Evolutionary conservation across 2,797 vertebrate genomes (phyloP).

Genomic region (Ispidina lecontei): DNA sequence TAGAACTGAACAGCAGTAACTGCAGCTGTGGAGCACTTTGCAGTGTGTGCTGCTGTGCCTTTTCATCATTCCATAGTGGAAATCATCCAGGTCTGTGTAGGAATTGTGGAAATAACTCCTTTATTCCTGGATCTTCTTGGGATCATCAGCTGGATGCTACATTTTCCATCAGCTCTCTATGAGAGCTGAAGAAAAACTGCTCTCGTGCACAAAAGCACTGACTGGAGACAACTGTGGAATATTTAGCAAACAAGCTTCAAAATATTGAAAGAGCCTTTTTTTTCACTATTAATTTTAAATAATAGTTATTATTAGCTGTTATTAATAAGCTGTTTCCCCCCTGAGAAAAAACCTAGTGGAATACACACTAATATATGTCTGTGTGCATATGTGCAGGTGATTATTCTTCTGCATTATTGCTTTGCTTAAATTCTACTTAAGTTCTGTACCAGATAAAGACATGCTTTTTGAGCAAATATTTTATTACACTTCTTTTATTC

Average conservation of each 20-base stretch:
- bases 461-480: not conserved
- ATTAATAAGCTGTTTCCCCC: not conserved
- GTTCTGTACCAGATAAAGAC: not conserved
- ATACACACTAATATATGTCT: not conserved
- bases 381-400: not conserved
- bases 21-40: not conserved
- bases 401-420: not conserved
- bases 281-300: not conserved
- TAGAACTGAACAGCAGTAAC: not conserved
- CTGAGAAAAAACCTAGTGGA: not conserved
- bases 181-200: not conserved
- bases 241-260: not conserved
- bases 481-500: not conserved
- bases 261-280: not conserved
- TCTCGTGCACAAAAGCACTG: not conserved
- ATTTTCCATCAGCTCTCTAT: not conserved
- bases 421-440: not conserved
- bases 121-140: not conserved
- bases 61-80: not conserved
- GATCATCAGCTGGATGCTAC: not conserved
- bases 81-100: not conserved
- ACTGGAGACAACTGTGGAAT: not conserved
- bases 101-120: not conserved
- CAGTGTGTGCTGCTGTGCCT: not conserved
- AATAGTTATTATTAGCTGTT: not conserved